phyloP scores from a whole-genome alignment of 2,888 invertebrate genomes.

The Thyatira batis region DNA sequence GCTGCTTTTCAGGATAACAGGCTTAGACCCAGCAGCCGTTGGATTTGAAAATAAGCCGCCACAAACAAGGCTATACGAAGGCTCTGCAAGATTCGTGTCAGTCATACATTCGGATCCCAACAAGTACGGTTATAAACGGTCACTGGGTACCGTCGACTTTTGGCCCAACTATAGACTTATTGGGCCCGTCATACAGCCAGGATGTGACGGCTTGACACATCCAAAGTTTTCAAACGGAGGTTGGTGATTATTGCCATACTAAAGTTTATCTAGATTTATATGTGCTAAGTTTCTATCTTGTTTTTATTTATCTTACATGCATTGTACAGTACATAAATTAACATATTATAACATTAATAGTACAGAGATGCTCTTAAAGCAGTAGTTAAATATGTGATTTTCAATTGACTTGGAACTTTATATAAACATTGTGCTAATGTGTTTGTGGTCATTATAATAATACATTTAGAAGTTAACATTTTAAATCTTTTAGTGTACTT shows the following conservation, averaged over 20 bases:
- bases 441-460: too few species aligned
- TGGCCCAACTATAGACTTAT: constrained; percentile 65
- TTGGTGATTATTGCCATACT: constrained; percentile 17
- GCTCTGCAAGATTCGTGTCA: constrained; percentile 56
- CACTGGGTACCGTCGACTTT: constrained; percentile 64
- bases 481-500: too few species aligned
- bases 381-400: too few species aligned
- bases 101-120: constrained; percentile 67
- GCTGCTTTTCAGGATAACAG: constrained; percentile 58
- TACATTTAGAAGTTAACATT: too few species aligned
- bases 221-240: constrained; percentile 57
- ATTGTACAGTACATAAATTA: too few species aligned
- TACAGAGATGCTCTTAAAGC: too few species aligned
- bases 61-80: constrained; percentile 41
- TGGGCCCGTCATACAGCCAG: constrained; percentile 59
- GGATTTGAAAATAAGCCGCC: constrained; percentile 53
- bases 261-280: too few species aligned
- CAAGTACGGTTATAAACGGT: constrained; percentile 54
- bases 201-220: constrained; percentile 42
- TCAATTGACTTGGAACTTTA: too few species aligned
- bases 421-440: too few species aligned
- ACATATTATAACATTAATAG: too few species aligned
- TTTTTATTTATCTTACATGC: too few species aligned
- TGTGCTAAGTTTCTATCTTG: too few species aligned
- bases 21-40: constrained; percentile 62